Evolutionary conservation across 2,113 vertebrate genomes (phyloP), one percentile per base, ranked within the genome.

Genomic region (Ondatra zibethicus): DNA sequence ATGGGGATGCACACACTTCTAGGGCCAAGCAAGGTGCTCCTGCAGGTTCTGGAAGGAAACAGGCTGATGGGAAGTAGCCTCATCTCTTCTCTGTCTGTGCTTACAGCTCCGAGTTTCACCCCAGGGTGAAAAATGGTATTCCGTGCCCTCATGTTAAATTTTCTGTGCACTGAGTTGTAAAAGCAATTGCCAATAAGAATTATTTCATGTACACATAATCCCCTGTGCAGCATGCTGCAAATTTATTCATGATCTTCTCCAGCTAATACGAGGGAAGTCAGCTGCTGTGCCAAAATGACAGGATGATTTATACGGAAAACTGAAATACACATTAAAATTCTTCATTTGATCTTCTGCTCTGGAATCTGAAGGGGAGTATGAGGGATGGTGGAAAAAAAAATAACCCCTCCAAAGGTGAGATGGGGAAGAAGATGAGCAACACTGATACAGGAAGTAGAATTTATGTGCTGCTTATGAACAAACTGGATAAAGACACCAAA

Each of bases 241-340:
- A 97, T 97, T 97, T 97, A 98, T 97, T 97, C 97, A 97, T 97
- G 97, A 94, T 97, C 96, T 97, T 95, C 82, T 96, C 98, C 88
- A 97, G 94, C 97, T 95, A 96, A 96, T 97, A 94, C 58, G 95
- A 97, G 58, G 84, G 82, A 95, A 96, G 87, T 92, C 95, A 96
- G 89, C 89, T 89, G 92, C 88, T 4, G 31, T 92, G 95, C 96
- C 93, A 93, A 93, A 96, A 55, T 72, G 96, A 96, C 96, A 97
- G 89, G 88, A 82, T 96, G 95, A 97, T 92, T 97, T 97, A 96
- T 97, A 90, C n/a, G 92, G 55, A 96, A 96, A 96, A 88, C 87
- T 94, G 92, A 97, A 96, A 95, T 84, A 31, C 92, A 92, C 47
- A 76, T 94, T 94, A 72, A 96, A 97, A 95, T 94, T 87, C 75